Percentiles rank a stretch among this genome's conserved stretches.
Conservation (phyloP, 2,797 vertebrate species). For the Nyctalus aviator region DNA sequence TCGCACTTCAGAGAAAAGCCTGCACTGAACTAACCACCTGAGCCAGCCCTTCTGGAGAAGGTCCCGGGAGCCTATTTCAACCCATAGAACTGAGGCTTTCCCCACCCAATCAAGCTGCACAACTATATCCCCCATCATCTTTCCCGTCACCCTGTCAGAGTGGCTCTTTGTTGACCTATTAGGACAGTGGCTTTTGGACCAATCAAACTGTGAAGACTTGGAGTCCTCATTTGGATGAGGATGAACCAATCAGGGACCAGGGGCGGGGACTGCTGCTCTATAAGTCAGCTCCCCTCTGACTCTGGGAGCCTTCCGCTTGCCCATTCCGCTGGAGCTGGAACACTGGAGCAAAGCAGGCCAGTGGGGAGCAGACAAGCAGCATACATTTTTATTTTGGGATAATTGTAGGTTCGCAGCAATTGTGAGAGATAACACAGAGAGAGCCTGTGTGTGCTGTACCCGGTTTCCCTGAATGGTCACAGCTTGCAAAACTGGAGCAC, state of each 20-base stretch:
- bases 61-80: neutral
- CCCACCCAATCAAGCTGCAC: neutral
- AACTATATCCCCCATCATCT: neutral
- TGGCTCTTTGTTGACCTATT: neutral
- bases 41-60: neutral
- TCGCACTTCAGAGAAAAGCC: neutral
- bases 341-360: neutral
- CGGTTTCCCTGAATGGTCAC: neutral
- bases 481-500: neutral
- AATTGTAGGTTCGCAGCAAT: neutral
- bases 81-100: neutral
- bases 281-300: neutral
- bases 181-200: neutral
- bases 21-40: neutral
- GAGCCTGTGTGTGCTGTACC: neutral
- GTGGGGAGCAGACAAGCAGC: neutral
- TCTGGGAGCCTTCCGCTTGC: neutral
- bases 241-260: neutral
- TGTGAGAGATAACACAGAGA: neutral
- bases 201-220: neutral
- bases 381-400: neutral
- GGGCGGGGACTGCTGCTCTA: neutral
- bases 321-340: neutral
- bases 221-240: neutral
- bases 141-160: neutral